Conservation (phyloP, 2,888 invertebrate genomes). For the Xiphydria camelus region DNA sequence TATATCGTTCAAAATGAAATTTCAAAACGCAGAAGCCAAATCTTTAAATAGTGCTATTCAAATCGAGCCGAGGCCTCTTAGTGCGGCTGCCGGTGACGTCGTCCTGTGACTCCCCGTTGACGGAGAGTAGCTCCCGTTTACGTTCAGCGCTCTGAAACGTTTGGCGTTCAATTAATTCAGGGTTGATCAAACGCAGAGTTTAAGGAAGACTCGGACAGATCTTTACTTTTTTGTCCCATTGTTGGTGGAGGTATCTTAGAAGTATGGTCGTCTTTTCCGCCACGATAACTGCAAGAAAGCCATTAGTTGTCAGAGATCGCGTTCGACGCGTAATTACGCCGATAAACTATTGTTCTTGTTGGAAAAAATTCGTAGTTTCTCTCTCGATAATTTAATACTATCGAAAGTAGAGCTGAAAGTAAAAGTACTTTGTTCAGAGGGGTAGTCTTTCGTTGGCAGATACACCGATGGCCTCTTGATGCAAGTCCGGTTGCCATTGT, state of each 20-base stretch:
- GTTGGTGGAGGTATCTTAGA: constrained; percentile 89
- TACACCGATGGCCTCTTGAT: constrained; percentile 89
- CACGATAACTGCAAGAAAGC: constrained; percentile 90
- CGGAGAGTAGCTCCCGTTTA: constrained; percentile 62
- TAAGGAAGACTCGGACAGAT: neutral
- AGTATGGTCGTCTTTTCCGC: constrained; percentile 95
- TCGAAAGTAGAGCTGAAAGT: constrained; percentile 1
- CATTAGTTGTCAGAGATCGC: too few species aligned
- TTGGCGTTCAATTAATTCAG: neutral
- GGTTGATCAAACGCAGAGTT: neutral
- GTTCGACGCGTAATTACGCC: constrained; percentile 12
- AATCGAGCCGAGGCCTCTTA: constrained; percentile 65
- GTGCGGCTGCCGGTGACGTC: constrained; percentile 64
- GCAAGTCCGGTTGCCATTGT: constrained; percentile 79
- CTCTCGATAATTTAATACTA: constrained; percentile 3
- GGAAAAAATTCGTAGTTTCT: too few species aligned
- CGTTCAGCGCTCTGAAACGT: constrained; percentile 64
- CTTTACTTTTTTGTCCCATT: constrained; percentile 91
- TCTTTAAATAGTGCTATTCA: constrained; percentile 48
- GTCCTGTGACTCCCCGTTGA: constrained; percentile 61
- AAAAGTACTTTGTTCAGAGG: constrained; percentile 85
- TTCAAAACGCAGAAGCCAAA: too few species aligned
- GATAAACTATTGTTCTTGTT: constrained; percentile 5
- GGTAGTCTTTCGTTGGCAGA: constrained; percentile 89
- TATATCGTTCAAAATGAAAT: too few species aligned